Percentiles rank a stretch among this genome's conserved stretches.
phyloP scores from a whole-genome alignment of 2,113 vertebrate genomes.

The Centrocercus urophasianus region DNA sequence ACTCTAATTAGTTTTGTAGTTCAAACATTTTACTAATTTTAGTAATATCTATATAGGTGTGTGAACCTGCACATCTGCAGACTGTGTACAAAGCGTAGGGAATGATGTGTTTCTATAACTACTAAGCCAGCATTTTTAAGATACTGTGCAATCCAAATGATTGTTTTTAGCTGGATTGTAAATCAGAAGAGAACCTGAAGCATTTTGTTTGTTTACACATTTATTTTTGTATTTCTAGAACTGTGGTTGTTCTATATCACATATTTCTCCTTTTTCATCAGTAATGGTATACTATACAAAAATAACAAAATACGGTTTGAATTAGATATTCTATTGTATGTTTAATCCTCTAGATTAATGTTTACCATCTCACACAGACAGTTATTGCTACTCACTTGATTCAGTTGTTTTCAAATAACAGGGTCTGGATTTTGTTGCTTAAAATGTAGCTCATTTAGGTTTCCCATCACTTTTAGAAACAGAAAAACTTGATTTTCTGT shows the following conservation, averaged over 20 bases:
- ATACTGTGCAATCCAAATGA: fast-evolving
- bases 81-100: fast-evolving
- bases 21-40: not conserved
- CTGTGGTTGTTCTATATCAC: not conserved
- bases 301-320: not conserved
- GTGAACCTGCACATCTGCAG: not conserved
- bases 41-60: not conserved
- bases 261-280: not conserved
- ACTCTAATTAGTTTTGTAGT: not conserved
- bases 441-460: not conserved
- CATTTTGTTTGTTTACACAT: not conserved
- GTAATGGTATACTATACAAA: not conserved
- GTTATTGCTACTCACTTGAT: not conserved
- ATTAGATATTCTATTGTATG: not conserved
- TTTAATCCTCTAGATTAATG: not conserved
- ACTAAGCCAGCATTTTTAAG: not conserved
- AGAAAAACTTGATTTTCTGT: not conserved
- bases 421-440: not conserved
- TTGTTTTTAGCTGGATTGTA: not conserved
- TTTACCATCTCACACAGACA: not conserved
- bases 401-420: not conserved
- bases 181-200: not conserved
- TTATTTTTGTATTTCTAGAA: not conserved
- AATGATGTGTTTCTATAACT: not conserved
- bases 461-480: not conserved